Evolutionary conservation across 2,113 vertebrate species (phyloP), one percentile per base, ranked within the genome.

Genomic region (Stigmatopora argus): DNA sequence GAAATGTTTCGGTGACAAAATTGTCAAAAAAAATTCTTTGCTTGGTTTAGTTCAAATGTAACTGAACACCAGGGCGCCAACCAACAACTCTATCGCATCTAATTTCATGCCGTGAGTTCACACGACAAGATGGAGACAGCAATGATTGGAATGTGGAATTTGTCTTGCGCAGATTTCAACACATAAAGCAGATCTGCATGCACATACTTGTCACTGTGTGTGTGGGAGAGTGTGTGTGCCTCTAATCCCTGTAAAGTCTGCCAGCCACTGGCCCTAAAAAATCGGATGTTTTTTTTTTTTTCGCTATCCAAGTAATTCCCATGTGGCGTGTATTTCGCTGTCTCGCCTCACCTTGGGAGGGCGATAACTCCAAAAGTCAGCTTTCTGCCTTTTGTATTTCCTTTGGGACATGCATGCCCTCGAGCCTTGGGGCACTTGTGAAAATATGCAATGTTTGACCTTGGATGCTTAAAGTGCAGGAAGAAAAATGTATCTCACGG

Each of bases 141-240:
- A 78, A 86, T 85, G 83, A 78, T 46, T 74, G 87, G 87, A 87
- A 88, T 88, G 87, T 80, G 78, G 82, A 75, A 64, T 74, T 45
- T 75, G 70, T 78, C 73, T 78, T 75, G 72, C 41, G 51, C 46
- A n/a, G 76, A 86, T 87, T 85, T 87, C 77, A 49, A 84, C 86
- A 85, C 79, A 84, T 79, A 80, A 80, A 85, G 80, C 69, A 4
- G 4, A 52, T 58, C 68, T 44, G 66, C 86, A 87, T 73, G 87
- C 83, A 86, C 71, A 78, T 81, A 88, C 87, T 85, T 87, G 87
- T 82, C 80, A 63, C 66, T 10, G 61, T 75, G 81, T 72, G 73
- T 52, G 14, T 66, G 66, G 38, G 38, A 41, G 38, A 41, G 38
- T 11, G 0, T 64, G 74, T 45, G 48, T 35, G 45, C 77, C 64